Conservation (phyloP, 2,888 invertebrate genomes). For the Dynastes maya region DNA sequence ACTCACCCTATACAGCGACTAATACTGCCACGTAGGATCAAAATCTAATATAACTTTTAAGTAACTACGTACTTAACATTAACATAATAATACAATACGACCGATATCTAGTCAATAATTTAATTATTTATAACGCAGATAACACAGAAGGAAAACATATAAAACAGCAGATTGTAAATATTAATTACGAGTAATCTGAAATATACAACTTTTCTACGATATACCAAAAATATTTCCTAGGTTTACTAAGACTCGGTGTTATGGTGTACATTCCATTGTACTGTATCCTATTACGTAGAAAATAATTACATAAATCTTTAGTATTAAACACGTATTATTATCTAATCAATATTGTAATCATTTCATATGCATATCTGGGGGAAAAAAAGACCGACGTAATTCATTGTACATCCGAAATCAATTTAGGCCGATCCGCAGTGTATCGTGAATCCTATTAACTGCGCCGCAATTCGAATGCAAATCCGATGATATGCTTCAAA, state of each 20-base stretch:
- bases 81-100: neutral
- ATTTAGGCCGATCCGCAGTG: no score
- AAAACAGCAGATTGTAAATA: neutral
- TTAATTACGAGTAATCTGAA: neutral
- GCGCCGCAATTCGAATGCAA: no score
- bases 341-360: no score
- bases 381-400: no score
- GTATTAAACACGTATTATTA: no score
- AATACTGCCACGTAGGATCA: neutral
- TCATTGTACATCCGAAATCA: no score
- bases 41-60: neutral
- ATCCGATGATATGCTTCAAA: no score
- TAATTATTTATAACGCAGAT: neutral
- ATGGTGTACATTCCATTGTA: slow-evolving; percentile 23
- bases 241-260: slow-evolving; percentile 10
- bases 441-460: no score
- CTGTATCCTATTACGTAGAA: neutral
- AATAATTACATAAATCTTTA: no score
- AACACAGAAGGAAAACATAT: neutral
- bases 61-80: neutral
- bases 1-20: neutral
- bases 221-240: slow-evolving; percentile 34
- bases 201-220: neutral
- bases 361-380: no score
- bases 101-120: slow-evolving; percentile 12